phyloP scores from a whole-genome alignment of 2,113 vertebrate species.

The Cottus gobio region DNA sequence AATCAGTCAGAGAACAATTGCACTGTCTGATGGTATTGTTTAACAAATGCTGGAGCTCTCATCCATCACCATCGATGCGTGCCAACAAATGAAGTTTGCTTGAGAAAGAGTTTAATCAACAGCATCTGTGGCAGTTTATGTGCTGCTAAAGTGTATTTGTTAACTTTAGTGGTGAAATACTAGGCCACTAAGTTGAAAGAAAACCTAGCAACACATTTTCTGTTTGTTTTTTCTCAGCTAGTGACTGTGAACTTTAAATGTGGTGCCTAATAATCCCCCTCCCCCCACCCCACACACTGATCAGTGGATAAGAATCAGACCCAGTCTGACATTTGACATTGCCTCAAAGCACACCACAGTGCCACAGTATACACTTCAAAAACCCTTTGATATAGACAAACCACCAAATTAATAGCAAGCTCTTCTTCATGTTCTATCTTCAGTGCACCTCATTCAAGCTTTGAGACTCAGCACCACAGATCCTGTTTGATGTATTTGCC shows the following conservation, averaged over 20 bases:
- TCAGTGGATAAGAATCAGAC: slow-evolving; percentile 39
- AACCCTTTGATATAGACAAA: slow-evolving; percentile 11
- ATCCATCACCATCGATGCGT: background rate
- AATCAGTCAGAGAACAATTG: slow-evolving; percentile 55
- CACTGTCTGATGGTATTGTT: slow-evolving; percentile 56
- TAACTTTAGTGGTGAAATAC: slow-evolving; percentile 13
- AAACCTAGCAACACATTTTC: slow-evolving; percentile 21
- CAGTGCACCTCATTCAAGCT: background rate
- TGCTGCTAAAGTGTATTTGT: slow-evolving; percentile 32
- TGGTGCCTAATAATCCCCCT: slow-evolving; percentile 46
- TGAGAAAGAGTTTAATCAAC: slow-evolving; percentile 42
- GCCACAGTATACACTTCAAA: background rate
- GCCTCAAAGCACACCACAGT: slow-evolving; percentile 13
- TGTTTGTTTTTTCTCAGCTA: slow-evolving; percentile 13
- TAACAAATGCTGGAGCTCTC: slow-evolving; percentile 48
- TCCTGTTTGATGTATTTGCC: background rate
- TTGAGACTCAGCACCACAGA: background rate
- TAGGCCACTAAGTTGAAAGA: slow-evolving; percentile 20
- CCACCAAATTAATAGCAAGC: background rate
- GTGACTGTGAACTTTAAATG: slow-evolving; percentile 26
- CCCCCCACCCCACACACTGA: background rate
- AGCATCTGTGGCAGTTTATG: slow-evolving; percentile 27
- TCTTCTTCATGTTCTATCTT: background rate
- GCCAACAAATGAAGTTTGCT: slow-evolving; percentile 33
- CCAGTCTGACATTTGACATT: slow-evolving; percentile 44